phyloP scores from a whole-genome alignment of 2,888 invertebrate species.

The Scotopteryx bipunctaria region DNA sequence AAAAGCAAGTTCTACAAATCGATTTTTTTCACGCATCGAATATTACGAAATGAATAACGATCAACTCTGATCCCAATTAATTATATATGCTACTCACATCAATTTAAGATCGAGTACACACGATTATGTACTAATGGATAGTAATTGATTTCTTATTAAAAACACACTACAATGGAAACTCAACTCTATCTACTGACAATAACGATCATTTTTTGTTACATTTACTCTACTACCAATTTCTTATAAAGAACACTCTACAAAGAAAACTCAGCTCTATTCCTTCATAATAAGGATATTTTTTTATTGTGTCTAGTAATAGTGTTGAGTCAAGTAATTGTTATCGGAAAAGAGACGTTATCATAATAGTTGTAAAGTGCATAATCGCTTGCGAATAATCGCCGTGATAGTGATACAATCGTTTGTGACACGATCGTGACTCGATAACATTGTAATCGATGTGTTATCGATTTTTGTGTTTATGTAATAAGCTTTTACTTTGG shows the following conservation, averaged over 20 bases:
- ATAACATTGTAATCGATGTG: slow-evolving; percentile 26
- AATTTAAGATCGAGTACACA: slow-evolving; percentile 11
- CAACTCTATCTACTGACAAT: neutral
- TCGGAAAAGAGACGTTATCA: slow-evolving; percentile 10
- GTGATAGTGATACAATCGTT: slow-evolving; percentile 16
- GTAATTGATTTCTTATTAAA: slow-evolving; percentile 18
- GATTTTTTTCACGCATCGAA: neutral
- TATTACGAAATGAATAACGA: slow-evolving; percentile 4
- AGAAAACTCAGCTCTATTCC: too few species aligned
- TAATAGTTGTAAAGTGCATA: neutral
- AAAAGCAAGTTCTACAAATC: neutral
- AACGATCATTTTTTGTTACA: too few species aligned
- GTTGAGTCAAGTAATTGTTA: neutral
- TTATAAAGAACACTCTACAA: too few species aligned
- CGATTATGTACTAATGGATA: slow-evolving; percentile 8
- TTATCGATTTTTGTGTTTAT: slow-evolving; percentile 27
- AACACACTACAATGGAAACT: slow-evolving; percentile 1
- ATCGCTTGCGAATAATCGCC: neutral
- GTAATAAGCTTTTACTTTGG: slow-evolving; percentile 16
- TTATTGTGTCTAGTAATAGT: too few species aligned
- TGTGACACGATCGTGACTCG: slow-evolving; percentile 30
- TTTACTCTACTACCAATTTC: too few species aligned
- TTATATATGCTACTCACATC: slow-evolving; percentile 13
- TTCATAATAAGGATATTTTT: too few species aligned
- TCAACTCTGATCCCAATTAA: slow-evolving; percentile 9